Evolutionary conservation across 2,888 invertebrate species (phyloP).

Genomic region (Mechanitis mazaeus): DNA sequence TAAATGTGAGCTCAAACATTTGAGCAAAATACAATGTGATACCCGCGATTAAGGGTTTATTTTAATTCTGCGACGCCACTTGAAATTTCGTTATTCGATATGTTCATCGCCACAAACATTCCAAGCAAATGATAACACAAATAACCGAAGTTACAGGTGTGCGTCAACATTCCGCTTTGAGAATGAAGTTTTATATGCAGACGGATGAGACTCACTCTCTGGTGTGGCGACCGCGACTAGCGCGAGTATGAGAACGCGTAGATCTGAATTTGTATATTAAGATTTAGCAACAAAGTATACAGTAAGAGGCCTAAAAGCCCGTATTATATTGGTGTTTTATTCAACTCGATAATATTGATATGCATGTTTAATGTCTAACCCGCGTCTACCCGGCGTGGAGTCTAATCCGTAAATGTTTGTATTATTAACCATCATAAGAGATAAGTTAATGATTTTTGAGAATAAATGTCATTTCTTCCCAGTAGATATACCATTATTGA

Average conservation of each 20-base stretch:
- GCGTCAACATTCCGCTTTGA: constrained; percentile 3
- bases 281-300: neutral
- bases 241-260: constrained; percentile 32
- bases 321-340: neutral
- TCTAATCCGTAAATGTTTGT: neutral
- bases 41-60: neutral
- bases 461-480: constrained; percentile 15
- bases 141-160: neutral
- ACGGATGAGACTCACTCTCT: no score
- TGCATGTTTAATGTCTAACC: neutral
- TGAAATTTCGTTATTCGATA: neutral
- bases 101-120: neutral
- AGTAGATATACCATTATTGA: constrained; percentile 7
- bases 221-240: no score
- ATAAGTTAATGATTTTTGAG: constrained; percentile 1
- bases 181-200: no score
- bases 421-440: no score
- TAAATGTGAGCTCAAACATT: neutral
- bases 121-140: neutral
- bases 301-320: constrained; percentile 13
- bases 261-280: constrained; percentile 49
- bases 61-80: neutral
- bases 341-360: neutral
- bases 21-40: neutral
- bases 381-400: neutral